Evolutionary conservation across 30 jellyfish, hydroid and myxozoan genomes (phyloP).

Genomic region (Mastigias papua): DNA sequence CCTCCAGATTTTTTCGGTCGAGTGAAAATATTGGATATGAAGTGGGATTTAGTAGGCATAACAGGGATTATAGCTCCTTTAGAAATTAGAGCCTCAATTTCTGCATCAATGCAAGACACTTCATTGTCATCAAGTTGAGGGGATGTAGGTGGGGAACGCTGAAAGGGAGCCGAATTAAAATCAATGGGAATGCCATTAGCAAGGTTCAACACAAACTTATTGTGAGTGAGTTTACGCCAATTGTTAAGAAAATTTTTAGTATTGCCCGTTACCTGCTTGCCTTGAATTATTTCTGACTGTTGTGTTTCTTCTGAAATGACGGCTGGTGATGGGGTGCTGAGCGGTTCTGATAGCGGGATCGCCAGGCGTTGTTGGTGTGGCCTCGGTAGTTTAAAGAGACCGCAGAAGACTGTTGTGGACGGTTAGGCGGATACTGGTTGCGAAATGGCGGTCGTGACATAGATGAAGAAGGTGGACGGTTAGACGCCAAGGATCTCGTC

Average conservation of each 20-base stretch:
- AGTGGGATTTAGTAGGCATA: not conserved
- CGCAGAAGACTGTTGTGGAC: too few species aligned
- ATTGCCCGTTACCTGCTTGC: not conserved
- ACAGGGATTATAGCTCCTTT: not conserved
- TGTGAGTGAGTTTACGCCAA: constrained; percentile 2
- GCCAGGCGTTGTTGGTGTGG: constrained; percentile 16
- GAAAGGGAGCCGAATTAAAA: not conserved
- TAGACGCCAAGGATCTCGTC: too few species aligned
- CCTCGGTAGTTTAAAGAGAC: constrained; percentile 19
- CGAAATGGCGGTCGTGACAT: too few species aligned
- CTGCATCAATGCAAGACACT: constrained; percentile 4
- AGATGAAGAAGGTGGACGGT: too few species aligned
- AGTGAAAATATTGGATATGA: not conserved
- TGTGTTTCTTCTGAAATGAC: not conserved
- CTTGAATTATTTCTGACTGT: not conserved
- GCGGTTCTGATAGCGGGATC: not conserved
- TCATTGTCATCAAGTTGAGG: constrained; percentile 8
- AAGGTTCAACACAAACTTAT: constrained; percentile 4
- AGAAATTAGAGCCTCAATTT: not conserved
- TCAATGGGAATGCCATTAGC: not conserved
- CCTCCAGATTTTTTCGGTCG: too few species aligned
- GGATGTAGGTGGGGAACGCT: not conserved
- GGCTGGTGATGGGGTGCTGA: not conserved
- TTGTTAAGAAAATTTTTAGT: not conserved
- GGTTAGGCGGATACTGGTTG: too few species aligned